Percentiles rank a stretch among this genome's conserved stretches.
Conservation (phyloP, 2,888 invertebrate species). For the Archaeoteleia sp. region DNA sequence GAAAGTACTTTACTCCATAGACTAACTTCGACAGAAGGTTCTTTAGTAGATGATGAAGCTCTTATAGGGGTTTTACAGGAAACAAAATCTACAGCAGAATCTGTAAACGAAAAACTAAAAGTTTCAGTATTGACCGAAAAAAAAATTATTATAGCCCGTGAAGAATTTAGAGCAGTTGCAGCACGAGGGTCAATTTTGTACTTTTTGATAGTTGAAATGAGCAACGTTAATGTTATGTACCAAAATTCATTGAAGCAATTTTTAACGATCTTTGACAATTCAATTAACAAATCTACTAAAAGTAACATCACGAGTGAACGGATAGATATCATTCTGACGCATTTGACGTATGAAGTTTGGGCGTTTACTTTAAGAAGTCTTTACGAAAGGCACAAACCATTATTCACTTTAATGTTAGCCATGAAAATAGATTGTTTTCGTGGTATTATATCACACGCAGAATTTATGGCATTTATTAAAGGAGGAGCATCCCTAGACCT, state of each 20-base stretch:
- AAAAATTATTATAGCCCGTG: conserved; percentile 94
- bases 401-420: conserved; percentile 95
- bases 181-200: conserved; percentile 95
- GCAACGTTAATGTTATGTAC: conserved; percentile 96
- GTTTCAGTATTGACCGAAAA: conserved; percentile 95
- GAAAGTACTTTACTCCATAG: conserved; percentile 93
- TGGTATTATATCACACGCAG: conserved; percentile 87
- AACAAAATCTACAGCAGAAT: conserved; percentile 90
- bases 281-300: conserved; percentile 93
- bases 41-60: conserved; percentile 96
- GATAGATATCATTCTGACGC: conserved; percentile 90
- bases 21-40: conserved; percentile 94
- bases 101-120: conserved; percentile 94
- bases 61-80: conserved; percentile 91
- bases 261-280: conserved; percentile 93
- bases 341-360: conserved; percentile 94
- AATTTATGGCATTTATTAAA: conserved; percentile 96
- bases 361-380: conserved; percentile 93
- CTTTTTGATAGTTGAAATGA: conserved; percentile 98
- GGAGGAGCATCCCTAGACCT: conserved; percentile 96
- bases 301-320: conserved; percentile 89
- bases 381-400: conserved; percentile 93
- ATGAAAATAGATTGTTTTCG: conserved; percentile 95
- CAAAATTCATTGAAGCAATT: conserved; percentile 97
- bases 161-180: conserved; percentile 96